These are phyloP conservation scores for Cephus pulcher DNA, from an alignment of 2,888 invertebrate genomes.

Conservation along the genomic window DNA sequence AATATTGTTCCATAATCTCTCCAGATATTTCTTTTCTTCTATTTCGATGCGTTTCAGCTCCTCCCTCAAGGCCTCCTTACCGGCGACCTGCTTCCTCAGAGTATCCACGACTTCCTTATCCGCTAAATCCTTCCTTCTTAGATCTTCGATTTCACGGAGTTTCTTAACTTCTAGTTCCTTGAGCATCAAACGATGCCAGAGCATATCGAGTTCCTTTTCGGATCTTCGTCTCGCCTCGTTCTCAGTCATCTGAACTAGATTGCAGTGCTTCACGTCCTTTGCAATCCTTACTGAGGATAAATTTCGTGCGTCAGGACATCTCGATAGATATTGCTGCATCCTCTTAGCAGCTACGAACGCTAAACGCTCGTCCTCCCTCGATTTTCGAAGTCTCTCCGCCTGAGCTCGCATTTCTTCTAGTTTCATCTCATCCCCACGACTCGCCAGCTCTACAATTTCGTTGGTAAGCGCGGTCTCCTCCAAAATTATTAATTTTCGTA, in stretches of 20 bases:
- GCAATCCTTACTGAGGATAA: conserved; percentile 66
- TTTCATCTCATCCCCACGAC: conserved; percentile 67
- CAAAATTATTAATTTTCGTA: conserved; percentile 61
- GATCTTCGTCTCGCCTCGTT: conserved; percentile 69
- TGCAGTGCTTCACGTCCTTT: conserved; percentile 69
- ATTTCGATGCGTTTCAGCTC: conserved; percentile 36
- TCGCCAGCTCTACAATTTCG: conserved; percentile 70
- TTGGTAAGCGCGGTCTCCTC: conserved; percentile 70
- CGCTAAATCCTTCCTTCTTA: conserved; percentile 26
- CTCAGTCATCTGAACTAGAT: conserved; percentile 74
- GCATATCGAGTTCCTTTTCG: conserved; percentile 71
- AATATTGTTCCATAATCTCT: conserved; percentile 35
- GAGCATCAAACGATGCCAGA: conserved; percentile 74
- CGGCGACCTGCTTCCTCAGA: conserved; percentile 49
- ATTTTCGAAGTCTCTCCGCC: conserved; percentile 67
- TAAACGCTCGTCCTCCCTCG: conserved; percentile 69
- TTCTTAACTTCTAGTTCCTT: conserved; percentile 69
- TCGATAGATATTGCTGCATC: conserved; percentile 64
- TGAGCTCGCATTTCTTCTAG: conserved; percentile 69
- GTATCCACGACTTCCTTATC: conserved; percentile 24
- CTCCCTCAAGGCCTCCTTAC: conserved; percentile 40
- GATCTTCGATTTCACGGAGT: conserved; percentile 37
- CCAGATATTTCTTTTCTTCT: conserved; percentile 45
- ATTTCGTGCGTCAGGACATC: conserved; percentile 68
- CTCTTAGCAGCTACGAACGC: conserved; percentile 66